phyloP scores from a whole-genome alignment of 1,140 invertebrate species.

The Brachystomella parvula region DNA sequence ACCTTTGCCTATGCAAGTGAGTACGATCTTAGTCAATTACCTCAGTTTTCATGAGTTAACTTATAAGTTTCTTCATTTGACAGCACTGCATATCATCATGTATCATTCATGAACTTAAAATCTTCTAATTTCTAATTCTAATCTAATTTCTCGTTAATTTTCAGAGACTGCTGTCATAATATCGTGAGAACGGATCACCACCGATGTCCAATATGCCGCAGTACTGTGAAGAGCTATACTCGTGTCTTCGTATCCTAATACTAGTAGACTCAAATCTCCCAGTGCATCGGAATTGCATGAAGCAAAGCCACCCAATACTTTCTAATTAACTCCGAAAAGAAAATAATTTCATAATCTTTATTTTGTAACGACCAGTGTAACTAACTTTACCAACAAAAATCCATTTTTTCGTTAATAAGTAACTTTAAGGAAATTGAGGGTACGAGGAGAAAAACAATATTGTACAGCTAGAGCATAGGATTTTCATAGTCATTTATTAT shows the following conservation, averaged over 20 bases:
- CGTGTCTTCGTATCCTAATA: slow-evolving; percentile 29
- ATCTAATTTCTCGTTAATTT: neutral
- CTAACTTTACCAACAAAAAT: neutral
- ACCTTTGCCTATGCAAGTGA: slow-evolving; percentile 28
- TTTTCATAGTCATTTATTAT: too few relatives aligned
- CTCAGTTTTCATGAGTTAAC: too few relatives aligned
- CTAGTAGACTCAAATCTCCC: neutral
- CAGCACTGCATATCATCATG: too few relatives aligned
- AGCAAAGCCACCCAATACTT: neutral
- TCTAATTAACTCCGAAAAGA: neutral
- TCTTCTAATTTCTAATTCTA: neutral
- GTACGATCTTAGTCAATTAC: neutral
- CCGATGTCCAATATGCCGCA: slow-evolving; percentile 32
- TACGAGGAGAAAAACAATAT: too few relatives aligned
- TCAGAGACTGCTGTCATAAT: slow-evolving; percentile 16
- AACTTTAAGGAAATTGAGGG: neutral
- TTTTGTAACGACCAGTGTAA: neutral
- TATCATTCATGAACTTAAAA: too few relatives aligned
- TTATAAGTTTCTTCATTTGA: too few relatives aligned
- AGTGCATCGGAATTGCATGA: neutral
- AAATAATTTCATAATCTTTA: neutral
- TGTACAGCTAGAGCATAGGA: too few relatives aligned
- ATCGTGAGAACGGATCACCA: slow-evolving; percentile 22
- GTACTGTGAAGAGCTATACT: slow-evolving; percentile 17
- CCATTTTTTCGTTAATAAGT: neutral